phyloP scores from a whole-genome alignment of 2,113 vertebrate species.

The Melozone crissalis region DNA sequence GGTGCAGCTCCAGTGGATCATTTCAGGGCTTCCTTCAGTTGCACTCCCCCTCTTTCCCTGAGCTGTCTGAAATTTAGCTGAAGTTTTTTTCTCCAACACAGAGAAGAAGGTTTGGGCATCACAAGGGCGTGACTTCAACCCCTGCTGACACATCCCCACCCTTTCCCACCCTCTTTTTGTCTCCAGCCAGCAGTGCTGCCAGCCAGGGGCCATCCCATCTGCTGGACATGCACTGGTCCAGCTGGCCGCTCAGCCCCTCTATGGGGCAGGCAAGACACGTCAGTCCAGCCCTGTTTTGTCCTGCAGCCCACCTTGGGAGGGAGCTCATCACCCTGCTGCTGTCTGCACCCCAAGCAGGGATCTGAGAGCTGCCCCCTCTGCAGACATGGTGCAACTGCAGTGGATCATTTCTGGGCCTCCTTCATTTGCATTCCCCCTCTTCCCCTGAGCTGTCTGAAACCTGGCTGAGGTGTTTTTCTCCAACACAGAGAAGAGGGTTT shows the following conservation, averaged over 20 bases:
- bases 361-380: neutral
- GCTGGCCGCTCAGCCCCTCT: neutral
- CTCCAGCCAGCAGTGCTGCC: neutral
- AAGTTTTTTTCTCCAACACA: neutral
- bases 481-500: neutral
- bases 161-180: neutral
- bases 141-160: rapidly evolving
- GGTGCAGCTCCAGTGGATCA: neutral
- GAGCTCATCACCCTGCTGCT: too few relatives aligned
- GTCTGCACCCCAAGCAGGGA: neutral
- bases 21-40: neutral
- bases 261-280: rapidly evolving
- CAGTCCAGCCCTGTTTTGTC: rapidly evolving
- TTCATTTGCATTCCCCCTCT: neutral
- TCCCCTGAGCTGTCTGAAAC: neutral
- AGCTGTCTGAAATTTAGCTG: neutral
- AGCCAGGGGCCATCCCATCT: neutral
- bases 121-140: neutral
- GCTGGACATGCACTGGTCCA: neutral
- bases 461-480: too few relatives aligned
- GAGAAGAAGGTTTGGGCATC: neutral
- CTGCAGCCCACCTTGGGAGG: neutral
- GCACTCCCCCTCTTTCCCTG: neutral
- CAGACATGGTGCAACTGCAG: neutral
- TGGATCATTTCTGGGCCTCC: rapidly evolving